These are phyloP conservation scores for Cryptocephalus moraei DNA, from an alignment of 2,888 invertebrate genomes.

Conservation along the genomic window DNA sequence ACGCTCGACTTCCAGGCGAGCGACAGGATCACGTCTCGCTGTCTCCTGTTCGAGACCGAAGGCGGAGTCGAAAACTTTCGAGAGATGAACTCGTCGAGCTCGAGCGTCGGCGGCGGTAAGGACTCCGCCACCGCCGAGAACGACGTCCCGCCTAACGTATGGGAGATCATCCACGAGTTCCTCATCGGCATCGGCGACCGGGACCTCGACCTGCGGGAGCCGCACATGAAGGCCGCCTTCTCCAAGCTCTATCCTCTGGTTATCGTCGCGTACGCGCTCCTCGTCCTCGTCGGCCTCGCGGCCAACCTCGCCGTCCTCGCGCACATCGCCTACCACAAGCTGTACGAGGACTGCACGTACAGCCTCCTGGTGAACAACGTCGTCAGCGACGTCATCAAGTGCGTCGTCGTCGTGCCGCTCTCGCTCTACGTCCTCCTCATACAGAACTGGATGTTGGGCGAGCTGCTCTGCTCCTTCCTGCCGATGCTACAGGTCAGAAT, in stretches of 20 bases:
- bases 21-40: too few relatives aligned
- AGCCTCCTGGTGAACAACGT: conserved; percentile 57
- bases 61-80: too few relatives aligned
- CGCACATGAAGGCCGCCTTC: conserved; percentile 49
- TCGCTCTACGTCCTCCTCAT: conserved; percentile 56
- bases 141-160: conserved; percentile 27
- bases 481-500: conserved; percentile 60
- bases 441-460: conserved; percentile 64
- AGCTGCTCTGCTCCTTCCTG: conserved; percentile 58
- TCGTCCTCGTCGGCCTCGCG: conserved; percentile 46
- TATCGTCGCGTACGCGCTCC: conserved; percentile 49
- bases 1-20: too few relatives aligned
- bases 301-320: conserved; percentile 50
- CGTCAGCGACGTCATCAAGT: conserved; percentile 55
- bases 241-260: conserved; percentile 49
- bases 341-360: conserved; percentile 54
- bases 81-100: too few relatives aligned
- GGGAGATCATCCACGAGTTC: conserved; percentile 26
- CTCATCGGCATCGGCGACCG: conserved; percentile 24
- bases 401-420: conserved; percentile 56
- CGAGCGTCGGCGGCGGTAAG: background rate
- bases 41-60: too few relatives aligned
- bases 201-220: conserved; percentile 44
- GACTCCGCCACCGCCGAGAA: conserved; percentile 7
- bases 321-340: conserved; percentile 42